Base-by-base conservation (phyloP, 1,140 invertebrate species). In the Eupristina koningsbergeri region DNA sequence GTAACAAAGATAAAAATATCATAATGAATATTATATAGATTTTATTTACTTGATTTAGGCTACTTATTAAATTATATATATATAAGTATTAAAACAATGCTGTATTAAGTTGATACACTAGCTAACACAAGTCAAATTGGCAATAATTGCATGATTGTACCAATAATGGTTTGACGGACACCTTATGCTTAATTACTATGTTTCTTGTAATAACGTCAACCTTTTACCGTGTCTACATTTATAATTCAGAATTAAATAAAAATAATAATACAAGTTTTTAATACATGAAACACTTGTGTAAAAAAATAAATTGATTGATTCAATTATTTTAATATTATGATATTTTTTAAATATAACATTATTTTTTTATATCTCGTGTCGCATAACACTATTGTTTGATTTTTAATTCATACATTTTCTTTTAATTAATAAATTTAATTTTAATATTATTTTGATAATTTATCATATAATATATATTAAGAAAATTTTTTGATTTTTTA, bases 21-120 rank as follows among this genome's bases (percentile, higher is more conserved):
- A 13, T 53, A 53, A 53, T 63, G 29, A 63, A n/a, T 63, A 29
- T 63, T 29, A 17, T 0, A 34, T 34, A 31, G 3, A 31, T 31
- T 5, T 8, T 13, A 41, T 47, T 39, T 45, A 29, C 73, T 75
- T 75, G 47, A 7, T 53, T 26, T 75, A 75, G 29, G 15, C 73
- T 34, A 45, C 29, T n/a, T 78, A 22, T 58, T n/a, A 19, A 3
- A 0, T 78, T 63, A 61, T 78, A 53, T 39, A 53, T 29, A 69
- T n/a, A n/a, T n/a, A n/a, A n/a, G n/a, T n/a, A n/a, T n/a, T n/a
- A 69, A 53, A 80, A 69, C 36, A 80, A 69, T 69, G 78, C 78
- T 69, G 41, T 29, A 69, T 41, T 67, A 63, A 67, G 26, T 79
- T 15, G 0, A n/a, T 67, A 22, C 22, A 63, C 58, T 39, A 19